Base-by-base conservation (phyloP, 2,797 vertebrate genomes). In the Pampus argenteus region DNA sequence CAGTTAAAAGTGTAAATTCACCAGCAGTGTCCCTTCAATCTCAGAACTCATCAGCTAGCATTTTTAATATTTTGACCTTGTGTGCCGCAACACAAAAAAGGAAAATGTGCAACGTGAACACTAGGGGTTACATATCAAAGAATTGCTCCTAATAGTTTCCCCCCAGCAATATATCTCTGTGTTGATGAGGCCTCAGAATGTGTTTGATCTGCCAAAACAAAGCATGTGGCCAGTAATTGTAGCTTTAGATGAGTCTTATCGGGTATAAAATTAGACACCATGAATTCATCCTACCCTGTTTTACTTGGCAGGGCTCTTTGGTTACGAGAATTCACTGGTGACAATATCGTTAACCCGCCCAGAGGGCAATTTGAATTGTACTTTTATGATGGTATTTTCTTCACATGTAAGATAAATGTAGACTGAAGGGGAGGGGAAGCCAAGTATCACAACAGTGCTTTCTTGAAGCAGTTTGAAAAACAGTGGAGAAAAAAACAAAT, bases 281-380 rank as follows among this genome's bases (percentile, higher is more conserved):
- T 34, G 44, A 52, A 45, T 34, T n/a, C n/a, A 28, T 28, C n/a
- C 45, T 9, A 9, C 3, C 40, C 38, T 56, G n/a, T 68, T 61
- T 36, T 29, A 56, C 54, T 71, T 61, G 49, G 66, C 62, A 65
- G 25, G n/a, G n/a, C n/a, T 49, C 9, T 17, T 22, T 40, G 17
- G 28, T 29, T 45, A 25, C 29, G 18, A 49, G 60, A 23, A 18
- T 40, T 59, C 6, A 70, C n/a, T 34, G 31, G 9, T 15, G 14
- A 13, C 36, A n/a, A 18, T 9, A 8, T 18, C 2, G 5, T 13
- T 26, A 23, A n/a, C 6, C n/a, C 6, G 2, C 6, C 45, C 1
- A 2, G 38, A 36, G 17, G 31, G 9, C 40, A 29, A 26, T 36
- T 34, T 26, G 17, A 36, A 23, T 8, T 3, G 29, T 31, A 31